Evolutionary conservation across 2,113 vertebrate genomes (phyloP).

Genomic region (Callopanchax toddi): DNA sequence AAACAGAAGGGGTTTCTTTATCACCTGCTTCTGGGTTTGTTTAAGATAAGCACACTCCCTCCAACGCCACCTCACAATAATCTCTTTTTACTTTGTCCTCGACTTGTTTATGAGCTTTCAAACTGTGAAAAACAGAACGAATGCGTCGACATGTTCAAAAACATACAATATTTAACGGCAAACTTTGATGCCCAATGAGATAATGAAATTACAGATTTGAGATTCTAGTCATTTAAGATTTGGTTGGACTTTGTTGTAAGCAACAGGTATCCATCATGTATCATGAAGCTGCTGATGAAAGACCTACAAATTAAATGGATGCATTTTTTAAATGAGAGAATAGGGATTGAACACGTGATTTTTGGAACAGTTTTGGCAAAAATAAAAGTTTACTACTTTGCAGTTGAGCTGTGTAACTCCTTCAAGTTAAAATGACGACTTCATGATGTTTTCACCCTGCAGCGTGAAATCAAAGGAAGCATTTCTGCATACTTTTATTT

Average conservation of each 20-base stretch:
- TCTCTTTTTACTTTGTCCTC: slow-evolving; percentile 27
- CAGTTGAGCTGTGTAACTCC: no score
- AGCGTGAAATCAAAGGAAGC: slow-evolving; percentile 40
- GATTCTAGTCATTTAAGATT: background rate
- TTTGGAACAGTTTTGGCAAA: no score
- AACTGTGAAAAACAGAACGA: background rate
- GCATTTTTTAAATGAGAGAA: no score
- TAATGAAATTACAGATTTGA: background rate
- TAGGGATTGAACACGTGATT: no score
- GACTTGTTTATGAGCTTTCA: slow-evolving; percentile 14
- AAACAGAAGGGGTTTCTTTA: slow-evolving; percentile 32
- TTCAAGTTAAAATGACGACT: slow-evolving; percentile 49
- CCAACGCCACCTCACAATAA: slow-evolving; percentile 19
- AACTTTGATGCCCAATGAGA: background rate
- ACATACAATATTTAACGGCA: no score
- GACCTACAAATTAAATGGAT: no score
- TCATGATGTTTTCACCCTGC: slow-evolving; percentile 12
- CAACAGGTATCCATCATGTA: no score
- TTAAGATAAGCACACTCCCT: slow-evolving; percentile 49
- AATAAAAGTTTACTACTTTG: no score
- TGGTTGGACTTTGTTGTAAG: no score
- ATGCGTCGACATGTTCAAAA: background rate
- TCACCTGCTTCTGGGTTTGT: slow-evolving; percentile 31
- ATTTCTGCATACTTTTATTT: slow-evolving; percentile 74
- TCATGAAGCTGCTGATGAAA: no score